phyloP scores from a whole-genome alignment of 2,888 invertebrate species.

The Erannis defoliaria region DNA sequence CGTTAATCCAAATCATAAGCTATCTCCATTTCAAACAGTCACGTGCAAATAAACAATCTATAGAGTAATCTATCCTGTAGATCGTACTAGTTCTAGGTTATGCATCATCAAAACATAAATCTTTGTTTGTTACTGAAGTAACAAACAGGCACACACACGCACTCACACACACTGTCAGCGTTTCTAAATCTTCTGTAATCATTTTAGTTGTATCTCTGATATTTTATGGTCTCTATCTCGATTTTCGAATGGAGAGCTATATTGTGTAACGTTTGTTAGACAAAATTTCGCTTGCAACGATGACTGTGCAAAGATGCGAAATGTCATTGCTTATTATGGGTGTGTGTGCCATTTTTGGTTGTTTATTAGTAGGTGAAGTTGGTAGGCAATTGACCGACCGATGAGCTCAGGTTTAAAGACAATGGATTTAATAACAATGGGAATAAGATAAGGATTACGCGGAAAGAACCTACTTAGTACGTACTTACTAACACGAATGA shows the following conservation, averaged over 20 bases:
- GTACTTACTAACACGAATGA: too few species aligned
- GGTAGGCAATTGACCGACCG: neutral
- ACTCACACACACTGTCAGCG: neutral
- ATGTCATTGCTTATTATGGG: slow-evolving; percentile 24
- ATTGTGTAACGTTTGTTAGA: slow-evolving; percentile 28
- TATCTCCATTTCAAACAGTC: too few species aligned
- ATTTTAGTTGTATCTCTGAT: neutral
- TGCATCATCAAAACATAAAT: too few species aligned
- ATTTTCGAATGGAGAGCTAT: slow-evolving; percentile 20
- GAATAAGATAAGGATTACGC: too few species aligned
- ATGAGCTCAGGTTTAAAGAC: too few species aligned
- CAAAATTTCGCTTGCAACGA: slow-evolving; percentile 19
- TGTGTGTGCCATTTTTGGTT: slow-evolving; percentile 11
- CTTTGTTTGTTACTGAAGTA: too few species aligned
- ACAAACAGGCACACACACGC: neutral
- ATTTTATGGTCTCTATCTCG: slow-evolving; percentile 5
- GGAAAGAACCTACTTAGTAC: too few species aligned
- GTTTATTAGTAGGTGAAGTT: neutral
- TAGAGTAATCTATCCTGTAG: too few species aligned
- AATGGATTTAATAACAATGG: too few species aligned
- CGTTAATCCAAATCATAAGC: too few species aligned
- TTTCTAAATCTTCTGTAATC: neutral
- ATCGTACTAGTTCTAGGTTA: too few species aligned
- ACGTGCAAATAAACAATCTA: too few species aligned
- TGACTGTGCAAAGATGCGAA: slow-evolving; percentile 19